A percentile compares a stretch with the other conserved stretches of the same genome.
Conservation (phyloP, 2,888 invertebrate species). For the Congeria kusceri region DNA sequence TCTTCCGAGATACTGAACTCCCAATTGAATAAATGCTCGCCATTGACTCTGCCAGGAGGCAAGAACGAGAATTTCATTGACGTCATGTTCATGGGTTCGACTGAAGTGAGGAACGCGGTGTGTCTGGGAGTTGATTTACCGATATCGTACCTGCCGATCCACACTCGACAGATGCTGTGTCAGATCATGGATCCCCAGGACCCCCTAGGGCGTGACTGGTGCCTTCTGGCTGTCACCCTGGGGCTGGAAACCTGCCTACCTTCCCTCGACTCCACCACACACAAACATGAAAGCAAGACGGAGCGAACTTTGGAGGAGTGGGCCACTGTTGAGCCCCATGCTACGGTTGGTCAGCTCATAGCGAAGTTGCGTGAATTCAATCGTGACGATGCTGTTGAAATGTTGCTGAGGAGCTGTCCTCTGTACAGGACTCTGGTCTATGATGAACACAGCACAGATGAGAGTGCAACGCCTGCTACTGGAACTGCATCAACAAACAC, state of each 20-base stretch:
- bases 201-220: slow-evolving; percentile 87
- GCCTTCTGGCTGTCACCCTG: slow-evolving; percentile 87
- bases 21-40: slow-evolving; percentile 84
- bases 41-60: slow-evolving; percentile 85
- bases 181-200: slow-evolving; percentile 87
- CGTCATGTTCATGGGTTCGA: slow-evolving; percentile 88
- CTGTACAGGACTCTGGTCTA: slow-evolving; percentile 74
- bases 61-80: slow-evolving; percentile 87
- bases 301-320: slow-evolving; percentile 87
- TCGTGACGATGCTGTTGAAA: slow-evolving; percentile 88
- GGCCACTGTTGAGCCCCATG: slow-evolving; percentile 85
- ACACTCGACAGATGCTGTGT: slow-evolving; percentile 87
- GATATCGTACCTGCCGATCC: slow-evolving; percentile 88
- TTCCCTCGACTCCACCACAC: slow-evolving; percentile 84
- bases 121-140: slow-evolving; percentile 88
- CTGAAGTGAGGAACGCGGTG: slow-evolving; percentile 86
- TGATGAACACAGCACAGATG: slow-evolving; percentile 79
- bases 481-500: slow-evolving; percentile 80
- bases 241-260: slow-evolving; percentile 87
- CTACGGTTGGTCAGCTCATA: slow-evolving; percentile 87
- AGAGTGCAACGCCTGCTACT: slow-evolving; percentile 65
- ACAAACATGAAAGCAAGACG: slow-evolving; percentile 83
- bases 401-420: slow-evolving; percentile 86
- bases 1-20: slow-evolving; percentile 85
- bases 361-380: slow-evolving; percentile 88